phyloP scores from a whole-genome alignment of 1,140 invertebrate species.

The Platyscapa corneri region DNA sequence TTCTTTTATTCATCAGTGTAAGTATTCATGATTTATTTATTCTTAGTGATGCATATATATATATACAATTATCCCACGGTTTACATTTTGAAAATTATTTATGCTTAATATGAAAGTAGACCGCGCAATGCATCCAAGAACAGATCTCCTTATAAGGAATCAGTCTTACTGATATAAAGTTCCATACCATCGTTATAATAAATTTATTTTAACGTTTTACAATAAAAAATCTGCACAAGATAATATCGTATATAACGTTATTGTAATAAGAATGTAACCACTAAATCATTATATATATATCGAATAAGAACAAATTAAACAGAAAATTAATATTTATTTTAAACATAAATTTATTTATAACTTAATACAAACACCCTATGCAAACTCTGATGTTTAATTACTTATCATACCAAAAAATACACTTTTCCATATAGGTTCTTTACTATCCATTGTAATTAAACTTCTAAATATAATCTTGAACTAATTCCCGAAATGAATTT shows the following conservation, averaged over 20 bases:
- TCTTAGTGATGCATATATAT: background rate
- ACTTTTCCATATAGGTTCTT: too few relatives aligned
- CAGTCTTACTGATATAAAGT: background rate
- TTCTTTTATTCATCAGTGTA: background rate
- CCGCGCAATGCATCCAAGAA: slow-evolving; percentile 11
- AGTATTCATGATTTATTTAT: slow-evolving; percentile 8
- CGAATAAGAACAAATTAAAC: too few relatives aligned
- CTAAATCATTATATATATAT: background rate
- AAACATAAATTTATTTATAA: too few relatives aligned
- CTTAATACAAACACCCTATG: too few relatives aligned
- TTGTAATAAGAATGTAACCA: background rate
- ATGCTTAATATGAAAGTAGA: slow-evolving; percentile 12
- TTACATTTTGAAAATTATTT: background rate
- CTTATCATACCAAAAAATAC: too few relatives aligned
- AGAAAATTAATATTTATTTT: too few relatives aligned
- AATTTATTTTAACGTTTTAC: background rate
- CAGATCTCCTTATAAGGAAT: slow-evolving; percentile 21
- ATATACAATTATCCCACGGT: background rate
- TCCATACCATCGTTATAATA: background rate
- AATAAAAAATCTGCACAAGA: background rate
- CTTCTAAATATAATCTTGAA: too few relatives aligned
- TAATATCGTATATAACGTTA: background rate
- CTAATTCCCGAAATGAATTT: too few relatives aligned
- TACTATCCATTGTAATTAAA: too few relatives aligned
- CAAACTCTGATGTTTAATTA: too few relatives aligned